Evolutionary conservation across 23 tunicate genomes (phyloP), one percentile per base, ranked within the genome.

Genomic region (Halocynthia roretzi): DNA sequence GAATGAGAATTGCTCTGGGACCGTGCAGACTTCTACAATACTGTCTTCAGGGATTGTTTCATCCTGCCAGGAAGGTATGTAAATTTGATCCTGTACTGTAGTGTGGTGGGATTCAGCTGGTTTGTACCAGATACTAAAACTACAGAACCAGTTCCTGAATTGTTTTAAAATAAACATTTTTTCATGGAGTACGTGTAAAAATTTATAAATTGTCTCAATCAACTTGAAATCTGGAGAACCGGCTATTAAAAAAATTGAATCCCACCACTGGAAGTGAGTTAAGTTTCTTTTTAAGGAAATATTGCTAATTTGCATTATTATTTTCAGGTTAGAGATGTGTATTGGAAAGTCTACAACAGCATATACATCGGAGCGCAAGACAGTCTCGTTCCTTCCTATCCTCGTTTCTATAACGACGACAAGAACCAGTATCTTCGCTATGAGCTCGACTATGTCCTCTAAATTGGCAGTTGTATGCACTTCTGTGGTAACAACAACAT

Each of bases 311-410:
- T 68, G 72, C 23, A 15, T 44, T 54, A 5, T 49, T 56, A 10
- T n/a, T 79, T 67, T 18, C 71, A 87, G 93, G 97, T 95, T 6
- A 82, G 99, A 6, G 99, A 95, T 58, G 93, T 84, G 51, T 95
- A 95, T 68, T 95, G 99, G 99, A 89, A 91, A 60, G 78, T 95
- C 0, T 93, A 93, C 80, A 93, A 93, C 83, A 91, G 92, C 53
- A 82, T 93, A 23, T 93, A 93, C 87, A 85, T 95, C 70, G 87
- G 99, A 11, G 91, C 99, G 6, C 99, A 95, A 71, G 99, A 89
- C 64, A 72, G 87, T 52, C 81, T 95, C 53, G 88, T 82, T 10
- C 99, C 99, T 0, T 87, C 96, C 23, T 89, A 84, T 69, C 99
- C 99, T n/a, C 87, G 99, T 55, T 77, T 95, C 40, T 86, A 86